Evolutionary conservation across 1,140 invertebrate genomes (phyloP), one percentile per base, ranked within the genome.

Genomic region (Drosophila sturtevanti): DNA sequence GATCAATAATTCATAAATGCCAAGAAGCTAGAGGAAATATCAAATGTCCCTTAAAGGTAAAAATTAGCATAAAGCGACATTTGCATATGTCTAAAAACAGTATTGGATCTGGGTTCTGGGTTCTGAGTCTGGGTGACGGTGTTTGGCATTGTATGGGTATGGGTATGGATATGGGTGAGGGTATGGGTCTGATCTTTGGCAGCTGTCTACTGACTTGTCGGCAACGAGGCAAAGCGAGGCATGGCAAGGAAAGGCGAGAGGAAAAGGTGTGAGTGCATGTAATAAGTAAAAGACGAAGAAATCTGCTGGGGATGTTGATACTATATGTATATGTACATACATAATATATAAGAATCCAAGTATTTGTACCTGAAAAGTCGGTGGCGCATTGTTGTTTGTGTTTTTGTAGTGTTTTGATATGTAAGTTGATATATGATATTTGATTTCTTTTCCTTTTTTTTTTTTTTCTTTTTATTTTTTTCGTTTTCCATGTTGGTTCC

Each of bases 351-450:
- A 4, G 22, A 24, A 24, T 31, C 27, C 27, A 31, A 31, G 41
- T 21, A 48, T 48, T 48, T 48, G 10, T 48, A 48, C 16, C 41
- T 48, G 41, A 6, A 10, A 48, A 48, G 41, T 48, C 41, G 41
- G 41, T 48, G 41, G 41, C 41, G 18, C 41, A 76, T 87, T 87
- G 81, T 89, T 87, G 79, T 87, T 89, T 79, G 68, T 73, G 41
- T 54, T 64, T 55, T 68, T 59, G 64, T 48, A 21, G 72, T 87
- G 82, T 87, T 87, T 69, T 87, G 82, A 87, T 87, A 77, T 89
- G 84, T 87, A 87, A 87, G 82, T 87, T 87, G 82, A 87, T 87
- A 89, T 87, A 87, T 87, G 82, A 87, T 87, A 89, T 87, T 89
- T 87, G 82, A 87, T 87, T 89, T 81, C 41, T 48, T 48, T 48